These are phyloP conservation scores for Isoperla grammatica DNA, from an alignment of 2,888 invertebrate species.

Conservation along the genomic window DNA sequence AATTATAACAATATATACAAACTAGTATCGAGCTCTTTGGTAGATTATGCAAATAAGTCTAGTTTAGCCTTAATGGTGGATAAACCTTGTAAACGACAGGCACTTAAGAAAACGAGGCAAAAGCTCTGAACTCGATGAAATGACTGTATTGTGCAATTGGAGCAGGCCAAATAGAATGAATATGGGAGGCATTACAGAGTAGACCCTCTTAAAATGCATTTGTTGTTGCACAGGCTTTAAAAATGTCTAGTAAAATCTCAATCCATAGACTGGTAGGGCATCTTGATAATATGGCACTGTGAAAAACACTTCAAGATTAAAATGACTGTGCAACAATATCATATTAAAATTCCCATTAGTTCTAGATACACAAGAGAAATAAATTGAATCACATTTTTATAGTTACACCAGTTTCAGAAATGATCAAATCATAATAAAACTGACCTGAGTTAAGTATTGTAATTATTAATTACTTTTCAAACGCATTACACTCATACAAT, in stretches of 20 bases:
- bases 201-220: not conserved
- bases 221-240: not conserved
- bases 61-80: slow-evolving; percentile 4
- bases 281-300: slow-evolving; percentile 26
- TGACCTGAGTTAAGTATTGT: slow-evolving; percentile 47
- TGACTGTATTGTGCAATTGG: slow-evolving; percentile 25
- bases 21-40: slow-evolving; percentile 9
- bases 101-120: slow-evolving; percentile 32
- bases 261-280: slow-evolving; percentile 16
- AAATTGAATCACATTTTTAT: slow-evolving; percentile 37
- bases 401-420: slow-evolving; percentile 31
- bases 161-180: slow-evolving; percentile 23
- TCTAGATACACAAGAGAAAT: slow-evolving; percentile 20
- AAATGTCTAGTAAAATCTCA: slow-evolving; percentile 13
- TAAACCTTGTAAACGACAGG: slow-evolving; percentile 25
- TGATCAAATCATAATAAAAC: slow-evolving; percentile 39
- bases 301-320: slow-evolving; percentile 12
- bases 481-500: slow-evolving; percentile 38
- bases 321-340: slow-evolving; percentile 4
- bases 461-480: slow-evolving; percentile 42
- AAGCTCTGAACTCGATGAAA: slow-evolving; percentile 29
- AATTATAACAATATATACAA: no score
- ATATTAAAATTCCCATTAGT: not conserved
- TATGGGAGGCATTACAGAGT: slow-evolving; percentile 2
- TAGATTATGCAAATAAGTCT: slow-evolving; percentile 9